Conservation (phyloP, 2,797 vertebrate genomes). For the Muraenolepis orangiensis region DNA sequence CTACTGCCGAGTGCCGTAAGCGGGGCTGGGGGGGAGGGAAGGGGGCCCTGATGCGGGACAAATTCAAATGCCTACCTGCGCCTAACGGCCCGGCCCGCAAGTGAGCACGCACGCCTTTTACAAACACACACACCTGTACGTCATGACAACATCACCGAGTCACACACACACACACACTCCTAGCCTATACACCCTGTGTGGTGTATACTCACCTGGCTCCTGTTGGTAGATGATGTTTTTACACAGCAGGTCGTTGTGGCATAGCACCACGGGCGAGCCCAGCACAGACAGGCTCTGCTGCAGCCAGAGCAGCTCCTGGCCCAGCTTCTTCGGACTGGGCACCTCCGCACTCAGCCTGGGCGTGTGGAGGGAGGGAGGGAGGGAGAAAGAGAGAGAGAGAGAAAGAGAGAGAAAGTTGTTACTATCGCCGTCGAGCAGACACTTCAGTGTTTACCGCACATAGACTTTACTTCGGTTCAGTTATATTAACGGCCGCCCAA, state of each 20-base stretch:
- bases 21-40: conserved; percentile 45
- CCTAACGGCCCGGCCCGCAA: conserved; percentile 22
- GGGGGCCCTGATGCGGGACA: conserved; percentile 31
- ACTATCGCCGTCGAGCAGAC: neutral
- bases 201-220: conserved; percentile 83
- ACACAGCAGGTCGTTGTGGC: conserved; percentile 98
- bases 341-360: conserved; percentile 84
- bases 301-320: conserved; percentile 93
- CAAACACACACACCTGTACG: conserved; percentile 15
- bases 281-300: conserved; percentile 88
- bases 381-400: neutral
- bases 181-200: conserved; percentile 16
- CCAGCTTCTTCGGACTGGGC: conserved; percentile 80
- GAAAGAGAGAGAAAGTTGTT: neutral
- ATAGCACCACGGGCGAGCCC: conserved; percentile 96
- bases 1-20: conserved; percentile 37
- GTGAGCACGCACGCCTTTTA: conserved; percentile 42
- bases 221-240: conserved; percentile 99
- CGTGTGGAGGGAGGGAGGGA: neutral
- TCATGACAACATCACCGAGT: neutral
- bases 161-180: neutral
- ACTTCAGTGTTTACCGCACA: too few species aligned
- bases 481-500: too few species aligned
- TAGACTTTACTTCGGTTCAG: too few species aligned
- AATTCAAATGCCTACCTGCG: conserved; percentile 49